phyloP scores from a whole-genome alignment of 2,888 invertebrate genomes.

The Harmothoe impar region DNA sequence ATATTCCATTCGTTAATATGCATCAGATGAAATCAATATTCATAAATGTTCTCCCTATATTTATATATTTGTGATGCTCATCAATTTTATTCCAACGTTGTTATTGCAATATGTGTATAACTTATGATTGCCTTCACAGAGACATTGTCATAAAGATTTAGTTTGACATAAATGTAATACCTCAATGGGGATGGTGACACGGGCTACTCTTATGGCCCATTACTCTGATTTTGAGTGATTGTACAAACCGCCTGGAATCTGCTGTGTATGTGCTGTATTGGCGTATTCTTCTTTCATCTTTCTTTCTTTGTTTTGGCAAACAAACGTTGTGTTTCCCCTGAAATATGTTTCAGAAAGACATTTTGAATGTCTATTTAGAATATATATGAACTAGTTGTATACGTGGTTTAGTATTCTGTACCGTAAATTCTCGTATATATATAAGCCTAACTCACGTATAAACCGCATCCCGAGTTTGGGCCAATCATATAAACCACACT shows the following conservation, averaged over 20 bases:
- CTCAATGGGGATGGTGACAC: slow-evolving; percentile 40
- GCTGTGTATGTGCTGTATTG: slow-evolving; percentile 8
- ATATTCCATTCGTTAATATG: slow-evolving; percentile 46
- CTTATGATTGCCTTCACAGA: slow-evolving; percentile 12
- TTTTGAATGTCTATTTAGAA: too few species aligned
- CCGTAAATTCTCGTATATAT: too few species aligned
- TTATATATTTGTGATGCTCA: slow-evolving; percentile 59
- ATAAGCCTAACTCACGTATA: too few species aligned
- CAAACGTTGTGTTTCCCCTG: background rate
- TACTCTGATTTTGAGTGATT: slow-evolving; percentile 17
- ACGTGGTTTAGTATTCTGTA: background rate
- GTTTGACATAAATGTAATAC: slow-evolving; percentile 13
- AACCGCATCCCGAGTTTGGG: too few species aligned
- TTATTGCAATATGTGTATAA: slow-evolving; percentile 43
- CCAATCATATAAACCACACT: too few species aligned
- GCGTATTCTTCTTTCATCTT: too few species aligned
- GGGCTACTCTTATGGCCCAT: background rate
- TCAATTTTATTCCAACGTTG: slow-evolving; percentile 17
- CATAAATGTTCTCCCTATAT: slow-evolving; percentile 37
- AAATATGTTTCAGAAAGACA: background rate
- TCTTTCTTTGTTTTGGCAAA: background rate
- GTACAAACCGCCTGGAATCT: background rate
- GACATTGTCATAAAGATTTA: background rate
- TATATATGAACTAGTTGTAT: too few species aligned
- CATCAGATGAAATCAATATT: background rate